These are phyloP conservation scores for Nephrocerus scutellatus DNA, from an alignment of 2,888 invertebrate genomes.

Conservation along the genomic window DNA sequence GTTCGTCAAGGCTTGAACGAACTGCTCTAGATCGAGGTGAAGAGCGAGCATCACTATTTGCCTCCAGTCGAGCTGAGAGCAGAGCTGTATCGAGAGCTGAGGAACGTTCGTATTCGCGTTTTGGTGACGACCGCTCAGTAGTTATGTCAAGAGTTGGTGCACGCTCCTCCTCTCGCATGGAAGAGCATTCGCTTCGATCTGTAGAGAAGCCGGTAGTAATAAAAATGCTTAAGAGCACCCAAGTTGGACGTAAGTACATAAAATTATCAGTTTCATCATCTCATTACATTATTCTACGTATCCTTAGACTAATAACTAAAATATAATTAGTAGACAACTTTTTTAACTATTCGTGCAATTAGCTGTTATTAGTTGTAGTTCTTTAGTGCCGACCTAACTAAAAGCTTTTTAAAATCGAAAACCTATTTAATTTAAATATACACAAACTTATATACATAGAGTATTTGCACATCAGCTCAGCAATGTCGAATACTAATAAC, in stretches of 20 bases:
- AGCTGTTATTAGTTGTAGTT: too few species aligned
- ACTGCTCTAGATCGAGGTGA: slow-evolving; percentile 28
- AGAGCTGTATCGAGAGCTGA: slow-evolving; percentile 24
- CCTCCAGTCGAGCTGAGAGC: slow-evolving; percentile 26
- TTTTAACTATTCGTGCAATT: too few species aligned
- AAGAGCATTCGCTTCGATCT: slow-evolving; percentile 29
- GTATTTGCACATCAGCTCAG: too few species aligned
- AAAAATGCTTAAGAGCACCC: slow-evolving; percentile 68
- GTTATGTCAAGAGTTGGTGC: slow-evolving; percentile 8
- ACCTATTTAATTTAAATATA: too few species aligned
- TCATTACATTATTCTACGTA: too few species aligned
- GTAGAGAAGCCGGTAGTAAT: slow-evolving; percentile 64
- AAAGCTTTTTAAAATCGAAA: too few species aligned
- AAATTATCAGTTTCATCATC: too few species aligned
- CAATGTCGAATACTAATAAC: too few species aligned
- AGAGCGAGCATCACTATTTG: slow-evolving; percentile 27
- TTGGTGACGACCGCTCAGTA: slow-evolving; percentile 22
- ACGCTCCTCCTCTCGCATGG: slow-evolving; percentile 13
- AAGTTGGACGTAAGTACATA: slow-evolving; percentile 77
- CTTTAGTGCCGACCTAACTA: too few species aligned
- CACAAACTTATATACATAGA: too few species aligned
- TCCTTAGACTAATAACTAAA: too few species aligned
- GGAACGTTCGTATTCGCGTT: slow-evolving; percentile 24
- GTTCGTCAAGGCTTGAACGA: slow-evolving; percentile 28
- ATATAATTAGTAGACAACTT: too few species aligned